Evolutionary conservation across 2,888 invertebrate genomes (phyloP).

Genomic region (Cancer borealis): DNA sequence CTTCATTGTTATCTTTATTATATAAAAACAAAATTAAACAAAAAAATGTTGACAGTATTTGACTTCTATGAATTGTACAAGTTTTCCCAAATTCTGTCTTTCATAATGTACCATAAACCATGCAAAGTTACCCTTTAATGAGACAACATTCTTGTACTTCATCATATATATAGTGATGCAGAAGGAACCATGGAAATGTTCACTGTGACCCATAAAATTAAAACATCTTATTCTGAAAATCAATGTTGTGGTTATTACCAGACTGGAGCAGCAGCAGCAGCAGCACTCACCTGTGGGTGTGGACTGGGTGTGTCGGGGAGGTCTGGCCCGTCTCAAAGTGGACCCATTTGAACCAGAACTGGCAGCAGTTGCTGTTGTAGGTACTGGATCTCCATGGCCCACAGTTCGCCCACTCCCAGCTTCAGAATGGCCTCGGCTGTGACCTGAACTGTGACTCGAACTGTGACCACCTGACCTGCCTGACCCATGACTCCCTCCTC

Average conservation of each 20-base stretch:
- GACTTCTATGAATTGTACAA: no score
- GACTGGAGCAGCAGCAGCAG: neutral
- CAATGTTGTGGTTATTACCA: neutral
- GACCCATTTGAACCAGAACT: conserved; percentile 76
- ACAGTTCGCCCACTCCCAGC: conserved; percentile 54
- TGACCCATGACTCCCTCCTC: conserved; percentile 70
- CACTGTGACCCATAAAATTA: neutral
- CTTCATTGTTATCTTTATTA: no score
- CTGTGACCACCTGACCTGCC: conserved; percentile 69
- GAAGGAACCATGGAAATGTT: neutral
- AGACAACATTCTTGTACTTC: neutral
- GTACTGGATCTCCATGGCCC: conserved; percentile 49
- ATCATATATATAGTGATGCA: neutral
- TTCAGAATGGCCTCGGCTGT: conserved; percentile 69
- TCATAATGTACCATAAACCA: no score
- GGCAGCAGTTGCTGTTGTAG: conserved; percentile 33
- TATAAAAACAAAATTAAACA: no score
- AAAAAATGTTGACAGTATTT: no score
- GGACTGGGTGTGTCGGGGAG: conserved; percentile 59
- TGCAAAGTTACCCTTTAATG: no score
- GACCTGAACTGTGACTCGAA: conserved; percentile 69
- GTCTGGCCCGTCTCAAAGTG: conserved; percentile 69
- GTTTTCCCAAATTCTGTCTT: no score
- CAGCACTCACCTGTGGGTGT: conserved; percentile 57
- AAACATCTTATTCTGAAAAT: neutral